Evolutionary conservation across 2,888 invertebrate species (phyloP).

Genomic region (Odontocolon sp.): DNA sequence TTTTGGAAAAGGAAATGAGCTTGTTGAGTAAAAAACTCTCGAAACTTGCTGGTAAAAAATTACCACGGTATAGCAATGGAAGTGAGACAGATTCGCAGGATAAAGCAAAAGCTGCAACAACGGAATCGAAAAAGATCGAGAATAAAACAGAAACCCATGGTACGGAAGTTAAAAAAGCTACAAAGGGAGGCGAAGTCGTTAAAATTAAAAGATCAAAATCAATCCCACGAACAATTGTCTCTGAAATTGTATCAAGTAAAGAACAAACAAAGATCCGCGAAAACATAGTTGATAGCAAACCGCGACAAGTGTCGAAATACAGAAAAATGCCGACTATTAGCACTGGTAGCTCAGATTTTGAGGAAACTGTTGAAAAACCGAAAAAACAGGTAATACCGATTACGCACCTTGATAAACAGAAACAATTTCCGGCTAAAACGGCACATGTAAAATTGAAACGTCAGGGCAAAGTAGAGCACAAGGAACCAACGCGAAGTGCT

Average conservation of each 20-base stretch:
- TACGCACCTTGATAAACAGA: slow-evolving; percentile 58
- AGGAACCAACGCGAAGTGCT: slow-evolving; percentile 52
- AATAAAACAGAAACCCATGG: slow-evolving; percentile 46
- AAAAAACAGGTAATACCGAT: slow-evolving; percentile 48
- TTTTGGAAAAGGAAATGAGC: slow-evolving; percentile 75
- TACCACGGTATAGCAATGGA: slow-evolving; percentile 57
- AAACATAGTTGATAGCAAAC: slow-evolving; percentile 44
- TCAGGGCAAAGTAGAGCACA: slow-evolving; percentile 59
- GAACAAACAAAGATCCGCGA: slow-evolving; percentile 56
- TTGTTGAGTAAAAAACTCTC: slow-evolving; percentile 73
- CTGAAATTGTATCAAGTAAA: slow-evolving; percentile 47
- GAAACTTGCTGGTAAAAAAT: slow-evolving; percentile 70
- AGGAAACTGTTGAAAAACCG: slow-evolving; percentile 66
- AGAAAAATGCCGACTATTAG: slow-evolving; percentile 66
- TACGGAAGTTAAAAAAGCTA: slow-evolving; percentile 28
- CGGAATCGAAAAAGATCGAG: slow-evolving; percentile 23
- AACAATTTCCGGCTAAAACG: slow-evolving; percentile 28
- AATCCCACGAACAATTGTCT: slow-evolving; percentile 51
- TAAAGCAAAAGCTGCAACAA: slow-evolving; percentile 33
- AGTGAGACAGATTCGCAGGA: slow-evolving; percentile 61
- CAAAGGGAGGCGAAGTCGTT: slow-evolving; percentile 38
- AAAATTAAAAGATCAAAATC: slow-evolving; percentile 61
- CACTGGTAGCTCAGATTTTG: slow-evolving; percentile 73
- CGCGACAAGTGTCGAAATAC: slow-evolving; percentile 66
- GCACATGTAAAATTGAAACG: slow-evolving; percentile 62